Evolutionary conservation across 37 sponge, comb jelly and placozoan species (phyloP), one percentile per base, ranked within the genome.

Genomic region (Aplysina aerophoba): DNA sequence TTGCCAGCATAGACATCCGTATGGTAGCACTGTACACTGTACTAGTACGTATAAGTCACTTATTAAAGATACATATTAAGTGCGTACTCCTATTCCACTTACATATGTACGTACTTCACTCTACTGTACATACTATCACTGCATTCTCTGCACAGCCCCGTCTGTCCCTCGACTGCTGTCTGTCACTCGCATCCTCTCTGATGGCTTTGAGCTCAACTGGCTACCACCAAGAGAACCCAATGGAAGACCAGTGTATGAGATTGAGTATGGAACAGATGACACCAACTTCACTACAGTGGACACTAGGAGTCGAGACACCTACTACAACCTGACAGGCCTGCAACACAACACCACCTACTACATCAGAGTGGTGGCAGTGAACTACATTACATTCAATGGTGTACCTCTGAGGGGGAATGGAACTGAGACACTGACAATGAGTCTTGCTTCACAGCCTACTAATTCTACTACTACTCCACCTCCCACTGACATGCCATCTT

Each of bases 171-270:
- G 78, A 40, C 21, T 25, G 24, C 53, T 75, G 24, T 40, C 78
- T 50, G 78, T 75, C 53, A 75, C 78, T 36, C 16, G n/a, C 37
- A 50, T 41, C 37, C 37, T 75, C 78, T 40, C 78, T 50, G 50
- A 75, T 40, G 78, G 78, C n/a, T 50, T 75, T 40, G 78, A 75
- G 54, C 41, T 75, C 78, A 75, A 75, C 78, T 75, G 78, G 78
- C 37, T 75, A 75, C 78, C 78, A 25, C 78, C 78, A 25, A 36
- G 37, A 50, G 38, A 75, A 75, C 53, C 78, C 78, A 75, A 75
- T 75, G 78, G 78, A 75, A n/a, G 24, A 53, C 20, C 38, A 36
- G 6, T 4, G 40, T 75, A 75, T 21, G 21, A 53, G n/a, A 30
- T 75, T 36, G n/a, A 75, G 24, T 75, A 75, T 50, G 54, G 78